A percentile compares a stretch with the other conserved stretches of the same genome.
Evolutionary conservation across 2,113 vertebrate species (phyloP).

Genomic region (Lepisosteus osseus): DNA sequence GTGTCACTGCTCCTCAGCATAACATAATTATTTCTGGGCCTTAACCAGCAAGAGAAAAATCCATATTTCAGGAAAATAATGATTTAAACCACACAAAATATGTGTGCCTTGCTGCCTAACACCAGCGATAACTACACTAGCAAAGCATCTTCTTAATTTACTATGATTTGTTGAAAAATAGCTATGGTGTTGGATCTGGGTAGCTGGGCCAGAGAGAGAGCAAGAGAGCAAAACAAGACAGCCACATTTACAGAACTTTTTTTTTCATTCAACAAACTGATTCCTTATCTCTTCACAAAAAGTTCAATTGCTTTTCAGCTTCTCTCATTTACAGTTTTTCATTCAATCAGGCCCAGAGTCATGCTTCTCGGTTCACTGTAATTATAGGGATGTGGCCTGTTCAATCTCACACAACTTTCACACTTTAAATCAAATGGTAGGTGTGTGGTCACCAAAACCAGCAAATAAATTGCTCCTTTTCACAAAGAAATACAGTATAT

Average conservation of each 20-base stretch:
- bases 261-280: slow-evolving; percentile 1
- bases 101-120: slow-evolving; percentile 22
- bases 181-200: slow-evolving; percentile 1
- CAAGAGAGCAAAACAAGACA: background rate
- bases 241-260: background rate
- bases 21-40: slow-evolving; percentile 26
- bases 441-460: background rate
- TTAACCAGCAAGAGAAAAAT: slow-evolving; percentile 14
- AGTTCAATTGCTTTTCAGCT: background rate
- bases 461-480: background rate
- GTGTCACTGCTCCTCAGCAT: slow-evolving; percentile 24
- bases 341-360: slow-evolving; percentile 13
- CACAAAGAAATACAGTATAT: too few relatives aligned
- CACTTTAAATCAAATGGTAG: slow-evolving; percentile 13
- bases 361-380: slow-evolving; percentile 2
- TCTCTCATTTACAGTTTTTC: slow-evolving; percentile 13
- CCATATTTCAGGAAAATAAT: slow-evolving; percentile 41
- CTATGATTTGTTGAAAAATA: slow-evolving; percentile 24
- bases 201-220: background rate
- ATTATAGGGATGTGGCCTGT: slow-evolving; percentile 14
- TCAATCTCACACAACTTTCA: slow-evolving; percentile 10
- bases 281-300: slow-evolving; percentile 6
- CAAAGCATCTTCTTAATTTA: slow-evolving; percentile 15
- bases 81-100: slow-evolving; percentile 34
- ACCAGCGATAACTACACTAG: background rate